Conservation (phyloP, 2,888 invertebrate species). For the Dusona sp. region DNA sequence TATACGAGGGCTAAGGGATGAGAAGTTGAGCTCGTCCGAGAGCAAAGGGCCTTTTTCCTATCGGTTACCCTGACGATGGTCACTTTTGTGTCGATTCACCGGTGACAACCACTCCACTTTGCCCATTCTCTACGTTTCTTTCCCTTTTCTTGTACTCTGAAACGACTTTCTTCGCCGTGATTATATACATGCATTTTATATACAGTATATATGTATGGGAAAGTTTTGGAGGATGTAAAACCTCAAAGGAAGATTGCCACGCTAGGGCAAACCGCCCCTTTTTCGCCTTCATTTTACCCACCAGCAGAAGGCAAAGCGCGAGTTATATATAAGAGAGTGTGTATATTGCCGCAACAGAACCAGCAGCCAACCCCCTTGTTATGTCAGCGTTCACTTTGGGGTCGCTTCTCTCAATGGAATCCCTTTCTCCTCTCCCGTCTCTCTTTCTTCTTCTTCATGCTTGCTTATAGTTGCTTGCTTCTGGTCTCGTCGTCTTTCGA, state of each 20-base stretch:
- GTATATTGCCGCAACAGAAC: slow-evolving; percentile 50
- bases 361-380: slow-evolving; percentile 75
- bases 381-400: slow-evolving; percentile 76
- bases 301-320: slow-evolving; percentile 53
- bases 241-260: slow-evolving; percentile 78
- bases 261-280: slow-evolving; percentile 74
- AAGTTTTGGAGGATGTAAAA: slow-evolving; percentile 68
- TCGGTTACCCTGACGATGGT: slow-evolving; percentile 80
- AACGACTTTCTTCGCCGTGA: slow-evolving; percentile 35
- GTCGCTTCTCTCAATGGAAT: slow-evolving; percentile 78
- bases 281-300: slow-evolving; percentile 55
- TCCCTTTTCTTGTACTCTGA: slow-evolving; percentile 43
- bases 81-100: slow-evolving; percentile 79
- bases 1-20: slow-evolving; percentile 48
- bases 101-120: slow-evolving; percentile 60
- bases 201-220: neutral
- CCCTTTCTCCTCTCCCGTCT: slow-evolving; percentile 66
- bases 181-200: slow-evolving; percentile 27
- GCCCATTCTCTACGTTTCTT: slow-evolving; percentile 71
- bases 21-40: slow-evolving; percentile 67
- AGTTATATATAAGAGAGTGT: slow-evolving; percentile 27
- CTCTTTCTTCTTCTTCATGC: slow-evolving; percentile 45
- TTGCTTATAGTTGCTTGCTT: slow-evolving; percentile 17
- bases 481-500: slow-evolving; percentile 22
- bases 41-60: slow-evolving; percentile 67